phyloP scores from a whole-genome alignment of 2,113 vertebrate genomes.

The Carassius auratus region DNA sequence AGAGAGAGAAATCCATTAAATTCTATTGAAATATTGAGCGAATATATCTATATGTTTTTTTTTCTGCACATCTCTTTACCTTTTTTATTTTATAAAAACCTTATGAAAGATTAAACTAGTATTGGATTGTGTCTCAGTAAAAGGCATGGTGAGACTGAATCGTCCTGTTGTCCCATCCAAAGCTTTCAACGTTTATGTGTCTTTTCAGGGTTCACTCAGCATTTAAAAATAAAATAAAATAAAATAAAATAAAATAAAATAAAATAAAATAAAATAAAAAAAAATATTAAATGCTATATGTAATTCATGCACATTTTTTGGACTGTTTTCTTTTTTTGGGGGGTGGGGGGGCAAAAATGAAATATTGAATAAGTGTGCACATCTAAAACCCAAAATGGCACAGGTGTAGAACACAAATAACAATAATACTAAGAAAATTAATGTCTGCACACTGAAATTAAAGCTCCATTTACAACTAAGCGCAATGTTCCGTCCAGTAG shows the following conservation, averaged over 20 bases:
- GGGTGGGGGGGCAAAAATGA: too few relatives aligned
- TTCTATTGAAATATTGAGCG: slow-evolving; percentile 73
- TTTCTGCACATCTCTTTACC: not conserved
- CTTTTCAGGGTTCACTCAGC: not conserved
- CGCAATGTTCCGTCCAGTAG: not conserved
- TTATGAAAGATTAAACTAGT: slow-evolving; percentile 66
- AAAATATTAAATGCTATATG: too few relatives aligned
- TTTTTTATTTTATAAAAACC: slow-evolving; percentile 48
- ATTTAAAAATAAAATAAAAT: too few relatives aligned
- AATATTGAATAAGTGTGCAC: too few relatives aligned
- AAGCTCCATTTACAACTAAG: not conserved
- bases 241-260: too few relatives aligned
- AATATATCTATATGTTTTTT: slow-evolving; percentile 60
- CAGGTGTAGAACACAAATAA: too few relatives aligned
- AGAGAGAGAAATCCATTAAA: slow-evolving; percentile 70
- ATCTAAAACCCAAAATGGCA: too few relatives aligned
- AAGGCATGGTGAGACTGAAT: not conserved
- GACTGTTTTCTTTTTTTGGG: too few relatives aligned
- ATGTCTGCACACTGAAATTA: not conserved
- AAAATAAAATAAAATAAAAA: too few relatives aligned
- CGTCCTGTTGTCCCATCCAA: not conserved
- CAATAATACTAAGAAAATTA: not conserved
- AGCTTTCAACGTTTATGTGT: not conserved
- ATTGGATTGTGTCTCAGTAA: slow-evolving; percentile 46
- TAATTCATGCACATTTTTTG: too few relatives aligned